Evolutionary conservation across 2,113 vertebrate species (phyloP).

Genomic region (Amphiprion ocellaris): DNA sequence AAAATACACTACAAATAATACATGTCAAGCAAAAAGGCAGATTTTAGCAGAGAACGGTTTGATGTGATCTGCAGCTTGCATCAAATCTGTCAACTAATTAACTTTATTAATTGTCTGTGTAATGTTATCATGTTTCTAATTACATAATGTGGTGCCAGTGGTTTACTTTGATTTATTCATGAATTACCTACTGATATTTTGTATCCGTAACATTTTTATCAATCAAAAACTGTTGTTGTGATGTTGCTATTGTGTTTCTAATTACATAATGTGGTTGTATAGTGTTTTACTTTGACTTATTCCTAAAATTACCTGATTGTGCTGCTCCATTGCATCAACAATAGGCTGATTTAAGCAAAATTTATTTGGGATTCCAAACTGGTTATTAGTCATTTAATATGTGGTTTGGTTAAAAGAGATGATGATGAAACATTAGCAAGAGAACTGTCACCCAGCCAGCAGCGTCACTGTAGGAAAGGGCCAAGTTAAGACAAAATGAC

Average conservation of each 20-base stretch:
- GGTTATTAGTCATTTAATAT: not conserved
- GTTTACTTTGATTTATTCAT: not conserved
- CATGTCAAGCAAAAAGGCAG: not conserved
- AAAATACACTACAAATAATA: not conserved
- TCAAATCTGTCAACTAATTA: not conserved
- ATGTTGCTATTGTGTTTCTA: not conserved
- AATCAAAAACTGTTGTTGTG: not conserved
- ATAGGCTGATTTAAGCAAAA: not conserved
- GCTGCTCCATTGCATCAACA: not conserved
- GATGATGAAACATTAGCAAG: slow-evolving; percentile 11
- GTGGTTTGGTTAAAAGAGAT: not conserved
- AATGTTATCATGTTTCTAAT: not conserved
- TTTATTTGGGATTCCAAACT: not conserved
- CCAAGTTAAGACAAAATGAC: not conserved
- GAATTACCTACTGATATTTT: not conserved
- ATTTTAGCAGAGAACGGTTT: not conserved
- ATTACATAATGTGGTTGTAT: not conserved
- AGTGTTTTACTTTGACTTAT: not conserved
- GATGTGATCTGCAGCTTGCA: not conserved
- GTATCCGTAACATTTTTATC: not conserved
- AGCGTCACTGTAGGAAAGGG: not conserved
- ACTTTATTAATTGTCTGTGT: not conserved
- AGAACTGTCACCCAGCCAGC: slow-evolving; percentile 4
- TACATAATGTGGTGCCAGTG: not conserved
- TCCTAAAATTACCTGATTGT: not conserved